Base-by-base conservation (phyloP, 2,113 vertebrate species). In the Suricata suricatta region DNA sequence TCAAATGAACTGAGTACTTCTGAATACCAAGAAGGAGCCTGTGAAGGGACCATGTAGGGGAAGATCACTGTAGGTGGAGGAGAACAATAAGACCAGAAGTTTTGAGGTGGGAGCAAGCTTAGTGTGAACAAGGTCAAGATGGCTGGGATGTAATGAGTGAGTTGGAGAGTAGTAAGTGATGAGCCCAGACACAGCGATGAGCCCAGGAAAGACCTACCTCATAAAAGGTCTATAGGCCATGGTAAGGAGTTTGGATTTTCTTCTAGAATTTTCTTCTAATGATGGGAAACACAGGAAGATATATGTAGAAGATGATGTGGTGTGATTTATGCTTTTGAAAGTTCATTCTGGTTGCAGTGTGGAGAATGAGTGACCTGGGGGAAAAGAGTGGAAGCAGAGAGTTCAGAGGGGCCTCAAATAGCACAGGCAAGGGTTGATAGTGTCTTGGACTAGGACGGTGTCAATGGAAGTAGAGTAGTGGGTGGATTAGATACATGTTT, bases 221-320 rank as follows among this genome's bases (percentile, higher is more conserved):
- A 44, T 38, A n/a, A 7, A 5, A 1, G n/a, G 77, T 66, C 68
- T 35, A 10, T 5, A 52, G 47, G 47, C 33, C 64, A 50, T 9
- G 7, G 44, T 8, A 50, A 80, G 29, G 64, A 69, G 27, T 57
- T 23, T 60, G 38, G 33, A 47, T 41, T 69, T 35, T 90, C n/a
- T 90, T 84, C n/a, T 44, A 90, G 38, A 25, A 21, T 80, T 96
- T 95, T 97, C 69, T 79, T 50, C 63, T 50, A 74, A 66, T 35
- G 47, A 85, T 17, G 15, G 66, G 87, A 81, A 88, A 71, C 8
- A 54, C 31, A 57, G 35, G 25, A 35, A 66, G 31, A 44, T 38
- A 72, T 14, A 82, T 74, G 41, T 21, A 44, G 52, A 76, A 19
- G 47, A 29, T 71, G 33, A 88, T 74, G 71, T 6, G 5, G 44